Percentiles rank a stretch among this genome's conserved stretches.
Evolutionary conservation across 2,113 vertebrate genomes (phyloP).

Genomic region (Lasiurus borealis): DNA sequence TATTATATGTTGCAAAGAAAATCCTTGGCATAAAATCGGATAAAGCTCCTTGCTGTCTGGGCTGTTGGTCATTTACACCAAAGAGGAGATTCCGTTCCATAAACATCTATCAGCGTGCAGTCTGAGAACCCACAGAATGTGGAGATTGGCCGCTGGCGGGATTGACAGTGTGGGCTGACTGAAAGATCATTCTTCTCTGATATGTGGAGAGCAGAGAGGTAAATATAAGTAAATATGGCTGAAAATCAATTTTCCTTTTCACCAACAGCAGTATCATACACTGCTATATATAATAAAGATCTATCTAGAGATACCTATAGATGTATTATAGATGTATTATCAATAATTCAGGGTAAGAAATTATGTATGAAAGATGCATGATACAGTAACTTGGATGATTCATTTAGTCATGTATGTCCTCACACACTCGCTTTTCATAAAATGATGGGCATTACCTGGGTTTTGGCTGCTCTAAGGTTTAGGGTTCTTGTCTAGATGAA

Average conservation of each 20-base stretch:
- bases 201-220: neutral
- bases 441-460: neutral
- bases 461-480: neutral
- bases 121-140: neutral
- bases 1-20: neutral
- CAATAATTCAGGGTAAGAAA: slow-evolving; percentile 1
- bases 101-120: neutral
- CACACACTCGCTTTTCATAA: neutral
- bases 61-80: neutral
- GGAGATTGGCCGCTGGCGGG: neutral
- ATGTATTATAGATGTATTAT: neutral
- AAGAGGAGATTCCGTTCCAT: neutral
- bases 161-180: too few species aligned
- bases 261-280: neutral
- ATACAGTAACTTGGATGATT: neutral
- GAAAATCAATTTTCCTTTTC: neutral
- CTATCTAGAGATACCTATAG: neutral
- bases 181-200: neutral
- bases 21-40: neutral
- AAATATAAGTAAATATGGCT: neutral
- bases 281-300: neutral
- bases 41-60: neutral
- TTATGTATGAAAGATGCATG: neutral
- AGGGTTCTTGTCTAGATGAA: neutral
- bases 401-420: neutral